phyloP scores from a whole-genome alignment of 2,113 vertebrate species.

The Neogale vison region DNA sequence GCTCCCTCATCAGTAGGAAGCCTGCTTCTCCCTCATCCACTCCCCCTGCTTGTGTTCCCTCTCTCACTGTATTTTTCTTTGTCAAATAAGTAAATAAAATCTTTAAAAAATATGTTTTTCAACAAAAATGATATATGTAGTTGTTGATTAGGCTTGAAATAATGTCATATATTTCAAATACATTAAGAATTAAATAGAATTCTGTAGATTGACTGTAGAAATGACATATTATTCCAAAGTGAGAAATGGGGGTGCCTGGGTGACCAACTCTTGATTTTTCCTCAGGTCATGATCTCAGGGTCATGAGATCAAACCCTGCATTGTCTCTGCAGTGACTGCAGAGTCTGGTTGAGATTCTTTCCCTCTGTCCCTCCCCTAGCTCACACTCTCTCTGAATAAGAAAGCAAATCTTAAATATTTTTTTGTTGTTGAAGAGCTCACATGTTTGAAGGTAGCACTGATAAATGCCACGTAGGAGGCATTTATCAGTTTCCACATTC shows the following conservation, averaged over 20 bases:
- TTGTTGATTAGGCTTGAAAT: background rate
- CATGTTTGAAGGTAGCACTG: slow-evolving; percentile 57
- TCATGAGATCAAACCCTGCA: background rate
- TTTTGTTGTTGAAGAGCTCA: slow-evolving; percentile 71
- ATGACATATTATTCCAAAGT: background rate
- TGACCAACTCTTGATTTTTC: background rate
- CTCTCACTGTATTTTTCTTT: too few species aligned
- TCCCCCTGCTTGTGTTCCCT: too few species aligned
- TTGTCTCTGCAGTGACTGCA: background rate
- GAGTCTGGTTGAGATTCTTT: background rate
- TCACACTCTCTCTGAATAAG: background rate
- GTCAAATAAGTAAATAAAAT: too few species aligned
- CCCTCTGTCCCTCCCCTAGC: background rate
- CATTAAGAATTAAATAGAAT: background rate
- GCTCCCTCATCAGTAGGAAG: too few species aligned
- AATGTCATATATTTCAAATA: background rate
- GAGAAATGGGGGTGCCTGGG: background rate
- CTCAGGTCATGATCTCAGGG: background rate
- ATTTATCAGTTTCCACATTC: slow-evolving; percentile 77
- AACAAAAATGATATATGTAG: background rate
- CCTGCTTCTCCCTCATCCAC: too few species aligned
- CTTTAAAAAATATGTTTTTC: background rate
- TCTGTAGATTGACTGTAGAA: background rate
- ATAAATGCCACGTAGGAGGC: slow-evolving; percentile 54
- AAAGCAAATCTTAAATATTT: background rate